Base-by-base conservation (phyloP, 2,113 vertebrate species). In the Scopus umbretta region DNA sequence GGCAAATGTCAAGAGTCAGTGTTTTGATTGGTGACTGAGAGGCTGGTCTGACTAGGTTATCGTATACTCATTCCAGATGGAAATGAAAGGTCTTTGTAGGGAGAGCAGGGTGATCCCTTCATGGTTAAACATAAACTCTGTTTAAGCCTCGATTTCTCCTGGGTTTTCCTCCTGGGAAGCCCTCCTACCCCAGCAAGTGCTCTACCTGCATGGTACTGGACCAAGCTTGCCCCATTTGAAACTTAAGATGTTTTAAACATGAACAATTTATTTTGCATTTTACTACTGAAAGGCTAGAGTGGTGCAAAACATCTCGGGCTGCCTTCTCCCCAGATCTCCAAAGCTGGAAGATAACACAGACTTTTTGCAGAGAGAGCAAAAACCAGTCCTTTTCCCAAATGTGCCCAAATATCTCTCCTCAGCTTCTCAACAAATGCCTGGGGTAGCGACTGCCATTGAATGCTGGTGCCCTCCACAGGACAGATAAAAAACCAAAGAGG, bases 11-110 rank as follows among this genome's bases (percentile, higher is more conserved):
- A 97, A 93, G 94, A 97, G 97, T 92, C 87, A 70, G 88, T 94
- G 96, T 98, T 98, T 97, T 97, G 95, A 97, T 98, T 97, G 96
- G 97, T 97, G 98, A 97, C 96, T 65, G 95, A 96, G 90, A 90
- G 76, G 84, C 81, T 97, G 94, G 95, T 86, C 93, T 94, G 94
- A 94, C 89, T 91, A 95, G 96, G 97, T 98, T 97, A 97, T 96
- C 95, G 1, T 95, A 94, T 80, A 90, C 82, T 97, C 91, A 68
- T 92, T 97, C 94, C 96, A 97, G 91, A 96, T 95, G 93, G 96
- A 96, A 97, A 97, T 95, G 94, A 97, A 96, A 96, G 80, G 87
- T 73, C 72, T 98, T 97, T 98, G 94, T 94, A 81, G 80, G 88
- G 58, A 94, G 79, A 95, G 88, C 85, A 70, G 76, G 88, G 62